phyloP scores from a whole-genome alignment of 2,888 invertebrate genomes.

The Spatulosminthurus flaviceps region DNA sequence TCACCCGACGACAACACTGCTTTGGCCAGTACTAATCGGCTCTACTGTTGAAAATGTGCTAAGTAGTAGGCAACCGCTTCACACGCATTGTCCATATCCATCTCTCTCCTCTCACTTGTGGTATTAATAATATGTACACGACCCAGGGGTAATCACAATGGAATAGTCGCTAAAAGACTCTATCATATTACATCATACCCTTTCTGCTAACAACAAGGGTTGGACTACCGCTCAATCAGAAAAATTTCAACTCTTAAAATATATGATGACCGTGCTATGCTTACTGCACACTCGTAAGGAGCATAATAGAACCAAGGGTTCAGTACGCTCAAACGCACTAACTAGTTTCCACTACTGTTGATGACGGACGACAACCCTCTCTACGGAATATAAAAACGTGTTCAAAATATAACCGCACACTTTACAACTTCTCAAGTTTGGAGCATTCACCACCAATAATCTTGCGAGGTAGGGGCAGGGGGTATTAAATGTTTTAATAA shows the following conservation, averaged over 20 bases:
- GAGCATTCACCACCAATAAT: not conserved
- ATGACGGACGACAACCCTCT: not conserved
- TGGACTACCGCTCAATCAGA: slow-evolving; percentile 32
- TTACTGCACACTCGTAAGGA: not conserved
- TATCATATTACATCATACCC: slow-evolving; percentile 49
- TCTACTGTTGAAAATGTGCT: slow-evolving; percentile 40
- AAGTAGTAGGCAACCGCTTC: slow-evolving; percentile 40
- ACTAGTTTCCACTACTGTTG: slow-evolving; percentile 12
- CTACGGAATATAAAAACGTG: slow-evolving; percentile 15
- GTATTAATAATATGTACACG: not conserved
- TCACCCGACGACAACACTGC: slow-evolving; percentile 46
- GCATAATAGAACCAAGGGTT: not conserved
- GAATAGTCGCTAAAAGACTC: slow-evolving; percentile 46
- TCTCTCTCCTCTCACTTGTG: slow-evolving; percentile 18
- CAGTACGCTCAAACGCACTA: slow-evolving; percentile 9
- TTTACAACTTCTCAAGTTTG: slow-evolving; percentile 14
- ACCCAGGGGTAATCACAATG: slow-evolving; percentile 43
- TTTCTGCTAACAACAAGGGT: slow-evolving; percentile 47
- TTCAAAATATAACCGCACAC: slow-evolving; percentile 13
- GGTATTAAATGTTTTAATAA: slow-evolving; percentile 16
- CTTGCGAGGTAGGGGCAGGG: not conserved
- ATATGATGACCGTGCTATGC: not conserved
- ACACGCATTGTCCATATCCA: slow-evolving; percentile 31
- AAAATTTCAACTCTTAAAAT: slow-evolving; percentile 39
- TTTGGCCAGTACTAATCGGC: slow-evolving; percentile 46